Evolutionary conservation across 2,797 vertebrate genomes (phyloP), one percentile per base, ranked within the genome.

Genomic region (Gephyroberyx darwinii): DNA sequence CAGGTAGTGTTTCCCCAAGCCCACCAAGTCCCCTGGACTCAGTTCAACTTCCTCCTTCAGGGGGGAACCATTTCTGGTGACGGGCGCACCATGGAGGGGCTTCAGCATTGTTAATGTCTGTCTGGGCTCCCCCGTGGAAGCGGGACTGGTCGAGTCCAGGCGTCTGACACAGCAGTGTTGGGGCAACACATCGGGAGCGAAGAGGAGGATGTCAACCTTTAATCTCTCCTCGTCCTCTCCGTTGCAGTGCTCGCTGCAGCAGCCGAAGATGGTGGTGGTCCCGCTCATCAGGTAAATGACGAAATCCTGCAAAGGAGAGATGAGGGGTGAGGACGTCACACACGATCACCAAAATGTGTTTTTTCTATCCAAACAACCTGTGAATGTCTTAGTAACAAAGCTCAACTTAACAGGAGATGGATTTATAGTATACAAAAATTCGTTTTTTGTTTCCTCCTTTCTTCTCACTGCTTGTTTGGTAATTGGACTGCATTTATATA

Each of bases 281-380:
- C 93, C 92, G 2, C 92, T 94, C 91, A 95, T 90, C 68, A 94
- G 84, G 80, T 95, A 94, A 80, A 95, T 92, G 50, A 95, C 90
- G 52, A 94, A 93, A 61, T 95, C 94, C 94, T 95, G 82, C 2
- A 76, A 39, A 16, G 17, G 31, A 45, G 1, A 56, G 3, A 59
- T 19, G 8, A 17, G 20, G 13, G 26, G 31, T n/a, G 39, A 19
- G 22, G 8, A 47, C 16, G 13, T 7, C n/a, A 33, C 41, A 43
- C 41, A 43, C 13, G 14, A 35, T 35, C 7, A 35, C 33, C 33
- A 35, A 35, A 35, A 35, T 35, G 6, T 35, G 5, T 43, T 43
- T 43, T 14, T 14, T 14, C 41, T 43, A 14, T 43, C 4, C 3
- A 12, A 12, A 43, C 13, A 43, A 14, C 41, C 14, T 43, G 12